phyloP scores from a whole-genome alignment of 2,113 vertebrate species.

The Tachysurus fulvidraco region DNA sequence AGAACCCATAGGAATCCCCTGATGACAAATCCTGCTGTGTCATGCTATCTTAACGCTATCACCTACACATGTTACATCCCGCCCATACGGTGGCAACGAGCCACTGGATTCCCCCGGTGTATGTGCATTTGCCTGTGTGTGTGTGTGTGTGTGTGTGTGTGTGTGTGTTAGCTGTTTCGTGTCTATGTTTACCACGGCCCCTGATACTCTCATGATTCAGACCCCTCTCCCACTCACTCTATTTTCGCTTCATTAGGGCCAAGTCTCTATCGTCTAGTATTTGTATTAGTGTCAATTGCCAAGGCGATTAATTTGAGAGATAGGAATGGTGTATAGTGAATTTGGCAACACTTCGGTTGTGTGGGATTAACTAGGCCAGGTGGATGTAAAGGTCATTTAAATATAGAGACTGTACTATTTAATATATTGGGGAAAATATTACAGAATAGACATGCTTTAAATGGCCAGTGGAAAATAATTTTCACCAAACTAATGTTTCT shows the following conservation, averaged over 20 bases:
- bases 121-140: conserved; percentile 31
- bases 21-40: conserved; percentile 35
- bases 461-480: neutral
- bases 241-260: conserved; percentile 73
- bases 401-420: conserved; percentile 17
- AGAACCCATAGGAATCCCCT: conserved; percentile 46
- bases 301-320: conserved; percentile 55
- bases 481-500: neutral
- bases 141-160: conserved; percentile 47
- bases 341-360: conserved; percentile 37
- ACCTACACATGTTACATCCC: conserved; percentile 50
- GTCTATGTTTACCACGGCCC: conserved; percentile 67
- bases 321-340: conserved; percentile 20
- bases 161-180: conserved; percentile 47
- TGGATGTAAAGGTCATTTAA: conserved; percentile 30
- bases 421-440: neutral
- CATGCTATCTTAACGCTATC: conserved; percentile 39
- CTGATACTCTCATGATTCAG: conserved; percentile 75
- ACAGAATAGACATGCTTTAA: neutral
- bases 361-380: conserved; percentile 34
- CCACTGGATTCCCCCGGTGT: conserved; percentile 62
- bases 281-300: conserved; percentile 59
- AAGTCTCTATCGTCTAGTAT: conserved; percentile 51
- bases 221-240: conserved; percentile 74
- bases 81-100: conserved; percentile 55